These are phyloP conservation scores for Reticulitermes speratus DNA, from an alignment of 1,140 invertebrate species.

Conservation along the genomic window DNA sequence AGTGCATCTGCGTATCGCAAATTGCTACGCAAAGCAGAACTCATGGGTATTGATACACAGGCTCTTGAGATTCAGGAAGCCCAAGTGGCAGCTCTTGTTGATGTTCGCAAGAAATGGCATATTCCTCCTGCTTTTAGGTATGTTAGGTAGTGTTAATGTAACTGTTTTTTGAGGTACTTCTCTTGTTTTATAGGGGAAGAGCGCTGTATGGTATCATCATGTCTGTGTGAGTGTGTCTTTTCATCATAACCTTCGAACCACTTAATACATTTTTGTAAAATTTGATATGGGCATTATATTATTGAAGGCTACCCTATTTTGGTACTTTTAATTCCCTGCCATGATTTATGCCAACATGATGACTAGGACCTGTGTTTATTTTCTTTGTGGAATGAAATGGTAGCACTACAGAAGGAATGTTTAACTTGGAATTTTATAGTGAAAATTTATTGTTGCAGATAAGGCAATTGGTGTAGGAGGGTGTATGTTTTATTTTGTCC, in stretches of 20 bases:
- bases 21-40: slow-evolving; percentile 80
- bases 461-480: too few relatives aligned
- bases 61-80: slow-evolving; percentile 77
- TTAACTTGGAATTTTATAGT: too few relatives aligned
- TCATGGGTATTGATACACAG: slow-evolving; percentile 83
- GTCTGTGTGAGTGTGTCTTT: neutral
- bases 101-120: slow-evolving; percentile 91
- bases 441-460: too few relatives aligned
- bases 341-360: too few relatives aligned
- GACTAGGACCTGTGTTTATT: too few relatives aligned
- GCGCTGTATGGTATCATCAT: neutral
- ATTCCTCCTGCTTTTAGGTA: slow-evolving; percentile 78
- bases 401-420: too few relatives aligned
- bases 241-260: neutral
- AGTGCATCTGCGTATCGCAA: slow-evolving; percentile 85
- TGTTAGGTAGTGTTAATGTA: neutral
- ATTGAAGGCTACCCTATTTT: neutral
- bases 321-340: neutral
- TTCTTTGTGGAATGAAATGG: too few relatives aligned
- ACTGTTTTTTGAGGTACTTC: neutral
- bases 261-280: neutral
- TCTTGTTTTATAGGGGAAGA: neutral
- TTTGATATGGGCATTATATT: neutral
- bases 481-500: too few relatives aligned
- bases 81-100: slow-evolving; percentile 73